Base-by-base conservation (phyloP, 2,888 invertebrate genomes). In the Achlya flavicornis region DNA sequence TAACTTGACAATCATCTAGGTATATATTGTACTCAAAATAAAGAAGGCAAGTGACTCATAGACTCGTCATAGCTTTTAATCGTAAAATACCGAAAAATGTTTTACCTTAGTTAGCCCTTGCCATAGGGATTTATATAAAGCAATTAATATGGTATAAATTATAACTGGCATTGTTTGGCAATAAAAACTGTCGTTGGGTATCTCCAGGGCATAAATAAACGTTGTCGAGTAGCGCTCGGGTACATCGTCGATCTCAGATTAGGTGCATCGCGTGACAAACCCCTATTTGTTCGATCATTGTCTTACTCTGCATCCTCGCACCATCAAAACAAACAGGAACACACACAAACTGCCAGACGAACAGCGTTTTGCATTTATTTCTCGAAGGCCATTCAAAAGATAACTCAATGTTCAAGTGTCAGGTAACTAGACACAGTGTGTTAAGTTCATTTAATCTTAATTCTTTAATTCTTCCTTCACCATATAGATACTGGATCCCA, bases 221-320 rank as follows among this genome's bases (percentile, higher is more conserved):
- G 78, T 84, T 88, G 89, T 87, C 78, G 88, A 78, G 89, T 88
- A 87, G 87, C 87, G 86, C 84, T 84, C 81, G 68, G 81, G 81
- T 83, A 90, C 90, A 89, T 80, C 81, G 81, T 73, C 86, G 91
- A 92, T 92, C 79, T 78, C 84, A 87, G 93, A 93, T 93, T 92
- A 92, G 86, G 77, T 76, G 70, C 77, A 69, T 93, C 79, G 93
- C 93, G 93, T 93, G 93, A 92, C 93, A 86, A 89, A 89, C 78
- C 85, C 84, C 92, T 92, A 93, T 93, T 93, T 92, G 93, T 92
- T 87, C 85, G 88, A 91, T 91, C 90, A 91, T 92, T 92, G 92
- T 92, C 90, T 90, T 81, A 76, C 75, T 70, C 86, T 83, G 89
- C 88, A 88, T 88, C 89, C 88, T 86, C 84, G 83, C 87, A 77